A percentile compares a stretch with the other conserved stretches of the same genome.
phyloP scores from a whole-genome alignment of 2,113 vertebrate species.

The Perca fluviatilis region DNA sequence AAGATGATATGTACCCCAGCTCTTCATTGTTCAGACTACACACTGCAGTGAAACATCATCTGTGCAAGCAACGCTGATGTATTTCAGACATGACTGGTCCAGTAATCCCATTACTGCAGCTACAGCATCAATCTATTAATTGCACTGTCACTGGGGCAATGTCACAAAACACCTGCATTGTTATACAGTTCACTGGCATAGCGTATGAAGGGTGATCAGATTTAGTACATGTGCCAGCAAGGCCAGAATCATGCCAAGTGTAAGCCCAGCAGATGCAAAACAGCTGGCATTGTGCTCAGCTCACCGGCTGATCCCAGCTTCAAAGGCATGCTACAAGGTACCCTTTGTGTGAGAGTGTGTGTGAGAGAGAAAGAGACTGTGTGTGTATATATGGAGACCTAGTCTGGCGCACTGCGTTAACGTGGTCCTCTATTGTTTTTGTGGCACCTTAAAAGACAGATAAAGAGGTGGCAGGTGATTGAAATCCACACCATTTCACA shows the following conservation, averaged over 20 bases:
- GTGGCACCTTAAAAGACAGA: slow-evolving; percentile 32
- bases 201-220: slow-evolving; percentile 65
- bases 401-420: slow-evolving; percentile 37
- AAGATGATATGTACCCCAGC: slow-evolving; percentile 13
- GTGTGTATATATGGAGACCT: slow-evolving; percentile 13
- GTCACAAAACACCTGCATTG: slow-evolving; percentile 76
- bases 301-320: slow-evolving; percentile 71
- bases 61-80: slow-evolving; percentile 36
- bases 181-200: slow-evolving; percentile 64
- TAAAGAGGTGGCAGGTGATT: slow-evolving; percentile 14
- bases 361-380: neutral
- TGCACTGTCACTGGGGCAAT: slow-evolving; percentile 70
- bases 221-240: slow-evolving; percentile 66
- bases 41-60: slow-evolving; percentile 51
- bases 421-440: slow-evolving; percentile 28
- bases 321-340: slow-evolving; percentile 64
- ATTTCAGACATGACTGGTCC: slow-evolving; percentile 72
- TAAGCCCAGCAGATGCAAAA: slow-evolving; percentile 78
- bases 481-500: slow-evolving; percentile 34
- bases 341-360: slow-evolving; percentile 46
- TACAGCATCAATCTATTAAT: slow-evolving; percentile 75
- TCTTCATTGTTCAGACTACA: slow-evolving; percentile 37
- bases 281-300: slow-evolving; percentile 74
- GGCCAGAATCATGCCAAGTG: slow-evolving; percentile 62
- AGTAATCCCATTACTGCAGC: slow-evolving; percentile 69